Base-by-base conservation (phyloP, 2,888 invertebrate genomes). In the Teinopalpus imperialis region DNA sequence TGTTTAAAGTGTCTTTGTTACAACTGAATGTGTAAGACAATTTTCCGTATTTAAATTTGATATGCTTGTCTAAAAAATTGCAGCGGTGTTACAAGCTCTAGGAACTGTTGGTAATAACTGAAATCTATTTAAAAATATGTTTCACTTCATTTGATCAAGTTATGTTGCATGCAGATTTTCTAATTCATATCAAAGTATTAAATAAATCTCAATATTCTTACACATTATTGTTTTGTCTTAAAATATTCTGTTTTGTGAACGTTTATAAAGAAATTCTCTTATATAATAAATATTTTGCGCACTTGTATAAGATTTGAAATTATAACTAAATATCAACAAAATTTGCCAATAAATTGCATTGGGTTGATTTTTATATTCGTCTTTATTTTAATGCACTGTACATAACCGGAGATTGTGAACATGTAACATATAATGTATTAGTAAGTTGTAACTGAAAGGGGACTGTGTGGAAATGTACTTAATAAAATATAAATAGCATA, bases 391-490 rank as follows among this genome's bases (percentile, higher is more conserved):
- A 49, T 53, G 53, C 49, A 36, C 49, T 59, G 56, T 61, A 56
- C 53, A 57, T 66, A 63, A 52, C 43, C 37, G 52, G 59, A 58
- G 54, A 65, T 57, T 59, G 58, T 60, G 54, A 56, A 49, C 54
- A 54, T 66, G 61, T 68, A 69, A 69, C 69, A 62, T 63, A 61
- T 49, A 45, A 50, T 65, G 62, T 68, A 63, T 56, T n/a, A 66
- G 57, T 56, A 57, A 55, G 58, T 51, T 56, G 50, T 53, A 50
- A 54, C 40, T 48, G 49, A 44, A 29, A 57, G 46, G 48, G 67
- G 74, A 66, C 69, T 72, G 67, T 69, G 69, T 65, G 72, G 67
- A 52, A 62, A 70, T 80, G 82, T 82, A 82, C 82, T 82, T 82
- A 82, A 81, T 69, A 46, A 48, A 40, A 44, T 61, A 57, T 51